phyloP scores from a whole-genome alignment of 2,113 vertebrate genomes.

The Neogobius melanostomus region DNA sequence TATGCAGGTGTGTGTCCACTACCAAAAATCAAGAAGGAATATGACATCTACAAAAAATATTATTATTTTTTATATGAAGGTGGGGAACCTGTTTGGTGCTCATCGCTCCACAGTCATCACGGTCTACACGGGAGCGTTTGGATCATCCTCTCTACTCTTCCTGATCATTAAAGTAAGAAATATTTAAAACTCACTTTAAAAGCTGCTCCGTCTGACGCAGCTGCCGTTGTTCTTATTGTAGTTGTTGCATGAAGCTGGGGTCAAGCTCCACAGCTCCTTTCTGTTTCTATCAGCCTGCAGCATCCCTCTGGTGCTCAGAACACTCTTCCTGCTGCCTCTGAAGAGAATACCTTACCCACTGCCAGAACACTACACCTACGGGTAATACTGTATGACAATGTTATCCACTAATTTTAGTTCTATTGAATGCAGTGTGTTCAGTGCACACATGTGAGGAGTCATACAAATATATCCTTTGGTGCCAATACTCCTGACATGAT shows the following conservation, averaged over 20 bases:
- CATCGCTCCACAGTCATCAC: conserved; percentile 34
- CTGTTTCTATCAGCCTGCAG: conserved; percentile 13
- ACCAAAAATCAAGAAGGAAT: no score
- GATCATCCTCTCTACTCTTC: conserved; percentile 23
- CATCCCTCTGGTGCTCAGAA: conserved; percentile 12
- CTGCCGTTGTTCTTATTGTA: not conserved
- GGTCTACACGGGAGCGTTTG: conserved; percentile 30
- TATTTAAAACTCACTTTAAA: not conserved
- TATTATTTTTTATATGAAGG: conserved; percentile 3
- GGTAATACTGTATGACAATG: conserved; percentile 3
- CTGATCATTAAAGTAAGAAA: conserved; percentile 33
- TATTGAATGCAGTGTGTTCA: not conserved
- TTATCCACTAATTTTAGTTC: not conserved
- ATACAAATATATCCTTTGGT: no score
- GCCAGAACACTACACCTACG: conserved; percentile 20
- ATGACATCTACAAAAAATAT: no score
- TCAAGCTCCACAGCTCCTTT: conserved; percentile 12
- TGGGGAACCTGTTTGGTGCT: conserved; percentile 33
- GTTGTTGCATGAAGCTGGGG: conserved; percentile 25
- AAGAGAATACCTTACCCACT: conserved; percentile 26
- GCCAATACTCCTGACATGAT: not conserved
- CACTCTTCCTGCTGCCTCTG: conserved; percentile 25
- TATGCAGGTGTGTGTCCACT: conserved; percentile 16
- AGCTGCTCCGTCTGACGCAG: not conserved
- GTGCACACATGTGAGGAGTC: no score